Evolutionary conservation across 2,888 invertebrate genomes (phyloP).

Genomic region (Ormyrus pomaceus): DNA sequence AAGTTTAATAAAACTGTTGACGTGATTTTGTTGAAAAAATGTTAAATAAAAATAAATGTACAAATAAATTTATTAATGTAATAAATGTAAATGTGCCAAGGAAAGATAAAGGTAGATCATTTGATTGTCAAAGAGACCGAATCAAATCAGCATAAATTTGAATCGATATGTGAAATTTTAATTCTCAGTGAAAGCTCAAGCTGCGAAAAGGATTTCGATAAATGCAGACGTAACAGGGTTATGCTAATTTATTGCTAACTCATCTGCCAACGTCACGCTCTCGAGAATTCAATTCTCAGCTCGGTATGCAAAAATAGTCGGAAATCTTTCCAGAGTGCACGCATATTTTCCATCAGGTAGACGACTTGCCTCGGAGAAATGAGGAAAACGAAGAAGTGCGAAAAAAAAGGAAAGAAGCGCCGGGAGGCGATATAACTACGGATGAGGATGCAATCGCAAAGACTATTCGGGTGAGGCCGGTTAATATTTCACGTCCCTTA

Average conservation of each 20-base stretch:
- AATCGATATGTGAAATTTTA: neutral
- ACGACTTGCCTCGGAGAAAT: neutral
- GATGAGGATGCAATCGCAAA: constrained; percentile 62
- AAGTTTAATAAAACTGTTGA: neutral
- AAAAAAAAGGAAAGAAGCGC: constrained; percentile 48
- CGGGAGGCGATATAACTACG: constrained; percentile 49
- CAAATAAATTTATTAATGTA: too few relatives aligned
- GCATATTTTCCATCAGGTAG: neutral
- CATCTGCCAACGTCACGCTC: constrained; percentile 15
- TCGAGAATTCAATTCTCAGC: neutral
- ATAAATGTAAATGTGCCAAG: neutral
- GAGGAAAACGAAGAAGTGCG: constrained; percentile 33
- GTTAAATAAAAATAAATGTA: too few relatives aligned
- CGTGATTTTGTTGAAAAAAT: too few relatives aligned
- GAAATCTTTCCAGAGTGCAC: constrained; percentile 3
- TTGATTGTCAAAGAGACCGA: constrained; percentile 48
- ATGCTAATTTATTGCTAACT: constrained; percentile 34
- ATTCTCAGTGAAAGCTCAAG: neutral
- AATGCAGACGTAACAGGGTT: constrained; percentile 12
- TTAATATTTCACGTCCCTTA: constrained; percentile 75
- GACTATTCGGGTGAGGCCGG: constrained; percentile 63
- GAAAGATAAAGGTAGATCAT: constrained; percentile 3
- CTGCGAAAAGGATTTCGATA: constrained; percentile 1
- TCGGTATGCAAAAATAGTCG: neutral
- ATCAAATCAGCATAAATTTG: constrained; percentile 42